Percentiles rank a stretch among this genome's conserved stretches.
Conservation (phyloP, 2,797 vertebrate genomes). For the Choloepus didactylus region DNA sequence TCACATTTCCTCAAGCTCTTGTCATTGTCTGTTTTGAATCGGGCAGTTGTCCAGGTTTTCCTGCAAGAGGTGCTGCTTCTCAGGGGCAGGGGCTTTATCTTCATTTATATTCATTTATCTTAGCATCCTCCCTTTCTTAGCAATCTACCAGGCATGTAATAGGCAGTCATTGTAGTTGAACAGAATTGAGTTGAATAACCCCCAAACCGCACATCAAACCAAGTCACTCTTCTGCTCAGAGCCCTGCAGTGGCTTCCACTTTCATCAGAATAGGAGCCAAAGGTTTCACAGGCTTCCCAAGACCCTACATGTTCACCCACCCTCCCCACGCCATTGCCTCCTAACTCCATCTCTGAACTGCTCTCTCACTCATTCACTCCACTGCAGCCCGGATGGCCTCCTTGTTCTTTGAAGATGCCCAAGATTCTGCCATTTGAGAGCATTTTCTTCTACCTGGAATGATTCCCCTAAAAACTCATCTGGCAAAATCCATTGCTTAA, state of each 20-base stretch:
- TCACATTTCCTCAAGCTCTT: neutral
- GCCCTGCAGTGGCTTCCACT: neutral
- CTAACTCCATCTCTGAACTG: neutral
- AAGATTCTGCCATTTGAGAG: neutral
- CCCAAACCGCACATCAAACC: neutral
- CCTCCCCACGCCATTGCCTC: accelerated
- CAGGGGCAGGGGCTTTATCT: neutral
- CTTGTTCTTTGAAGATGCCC: neutral
- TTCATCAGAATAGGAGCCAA: neutral
- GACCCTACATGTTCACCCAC: accelerated
- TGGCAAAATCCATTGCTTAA: neutral
- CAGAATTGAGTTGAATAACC: neutral
- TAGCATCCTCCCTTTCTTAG: neutral
- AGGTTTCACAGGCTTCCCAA: neutral
- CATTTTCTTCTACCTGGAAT: neutral
- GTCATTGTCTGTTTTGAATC: neutral
- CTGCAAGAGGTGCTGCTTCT: neutral
- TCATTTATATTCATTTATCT: neutral
- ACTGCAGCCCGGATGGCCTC: neutral
- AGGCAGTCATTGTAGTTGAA: neutral
- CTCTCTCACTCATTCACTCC: neutral
- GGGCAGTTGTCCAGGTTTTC: neutral
- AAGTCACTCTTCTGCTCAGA: neutral
- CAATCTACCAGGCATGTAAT: neutral
- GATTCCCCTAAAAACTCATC: neutral